Base-by-base conservation (phyloP, 2,113 vertebrate species). In the Siphamia tubifer region DNA sequence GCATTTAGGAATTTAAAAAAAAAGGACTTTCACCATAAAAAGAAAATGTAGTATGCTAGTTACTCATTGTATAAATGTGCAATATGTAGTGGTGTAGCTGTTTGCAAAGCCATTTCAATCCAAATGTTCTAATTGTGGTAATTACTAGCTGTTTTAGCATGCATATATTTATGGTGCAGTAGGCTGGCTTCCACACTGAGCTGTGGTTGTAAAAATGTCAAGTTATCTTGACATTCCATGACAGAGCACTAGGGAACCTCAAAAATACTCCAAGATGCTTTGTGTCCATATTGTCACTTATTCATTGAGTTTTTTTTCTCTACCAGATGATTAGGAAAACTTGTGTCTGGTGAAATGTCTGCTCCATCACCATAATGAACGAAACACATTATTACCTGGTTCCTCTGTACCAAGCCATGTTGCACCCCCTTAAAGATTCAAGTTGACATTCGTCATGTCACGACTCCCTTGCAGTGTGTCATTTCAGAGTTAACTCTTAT, bases 401-500 rank as follows among this genome's bases (percentile, higher is more conserved):
- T 57, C 15, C 23, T 30, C 27, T 0, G 4, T 57, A 58, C 68
- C 56, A 36, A 53, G 49, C 28, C 42, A 39, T 28, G 16, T 35
- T 74, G 17, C 53, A 17, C 7, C 44, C 43, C 62, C 58, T 68
- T 67, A 71, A 68, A 70, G 62, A 58, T 21, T 31, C 17, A 13
- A 64, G 30, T 65, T 45, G 30, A 38, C 40, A 58, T 62, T 30
- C 30, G 28, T 66, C 68, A 61, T 68, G 58, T 61, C 56, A 38
- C n/a, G n/a, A n/a, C 63, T 53, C 36, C 35, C 15, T 40, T 51
- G 43, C 53, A 61, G 65, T 78, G 71, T 68, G 56, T 80, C 61
- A 61, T 70, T 74, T 82, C 66, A 51, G 32, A 52, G 35, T 28
- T 76, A 42, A 78, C 57, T 55, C 38, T 51, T 85, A 80, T 86